Base-by-base conservation (phyloP, 2,113 vertebrate species). In the Colius striatus region DNA sequence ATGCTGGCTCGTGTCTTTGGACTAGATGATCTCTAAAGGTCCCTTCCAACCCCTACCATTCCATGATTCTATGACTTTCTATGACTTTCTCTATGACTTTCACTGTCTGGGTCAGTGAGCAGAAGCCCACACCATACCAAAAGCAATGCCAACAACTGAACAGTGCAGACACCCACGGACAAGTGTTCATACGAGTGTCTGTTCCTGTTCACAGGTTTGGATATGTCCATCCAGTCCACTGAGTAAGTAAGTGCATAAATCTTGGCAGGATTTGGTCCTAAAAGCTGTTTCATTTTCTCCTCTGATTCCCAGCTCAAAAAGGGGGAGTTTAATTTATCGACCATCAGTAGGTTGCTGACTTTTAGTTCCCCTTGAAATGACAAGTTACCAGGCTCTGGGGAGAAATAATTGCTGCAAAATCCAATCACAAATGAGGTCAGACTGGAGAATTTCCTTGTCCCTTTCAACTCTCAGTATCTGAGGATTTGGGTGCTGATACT, bases 181-280 rank as follows among this genome's bases (percentile, higher is more conserved):
- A 10, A 62, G 38, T 12, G 67, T 30, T 38, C 50, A 13, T 1
- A 5, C 13, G 54, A 15, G 22, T 8, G 20, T 36, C 72, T 57
- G 58, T 34, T 18, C 27, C 14, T 26, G n/a, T 54, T 34, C 36
- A 29, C n/a, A 60, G 47, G 11, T 63, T 51, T 67, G 38, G 6
- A 6, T 34, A 16, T 3, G 5, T n/a, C 16, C 48, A 13, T 16
- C 45, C 6, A 27, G 20, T 50, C 47, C 50, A 29, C 29, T 29
- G 67, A 65, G 51, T 9, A 12, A 27, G 9, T 26, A 45, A 0
- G 0, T 9, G 29, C 23, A 4, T 19, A 36, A 72, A 23, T 54
- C 30, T 76, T 76, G 30, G 14, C 38, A 61, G 41, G 34, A 73
- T 50, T 66, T 57, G 12, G 71, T 74, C 30, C 45, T 41, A 23